Conservation (phyloP, 2,797 vertebrate genomes). For the Tragopan temminckii region DNA sequence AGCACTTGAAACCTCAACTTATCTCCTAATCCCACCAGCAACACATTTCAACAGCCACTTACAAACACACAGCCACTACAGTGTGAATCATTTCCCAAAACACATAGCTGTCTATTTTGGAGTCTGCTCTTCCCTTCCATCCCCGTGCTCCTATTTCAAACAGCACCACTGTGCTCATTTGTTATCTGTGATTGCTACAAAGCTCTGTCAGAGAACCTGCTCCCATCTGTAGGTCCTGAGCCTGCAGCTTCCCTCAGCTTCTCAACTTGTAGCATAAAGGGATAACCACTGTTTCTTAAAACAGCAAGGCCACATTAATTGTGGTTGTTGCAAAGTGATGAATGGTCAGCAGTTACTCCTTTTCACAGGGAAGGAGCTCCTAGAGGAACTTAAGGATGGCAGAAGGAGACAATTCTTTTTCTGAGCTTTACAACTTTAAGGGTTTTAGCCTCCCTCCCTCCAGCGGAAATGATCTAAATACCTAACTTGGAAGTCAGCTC, state of each 20-base stretch:
- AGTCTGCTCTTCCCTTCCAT: background rate
- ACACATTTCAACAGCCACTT: conserved; percentile 78
- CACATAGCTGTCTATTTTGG: conserved; percentile 35
- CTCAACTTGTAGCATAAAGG: background rate
- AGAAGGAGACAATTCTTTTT: background rate
- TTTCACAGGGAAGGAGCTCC: fast-evolving
- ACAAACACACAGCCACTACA: background rate
- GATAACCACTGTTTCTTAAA: background rate
- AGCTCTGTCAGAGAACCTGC: conserved; percentile 4
- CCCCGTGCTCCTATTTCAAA: background rate
- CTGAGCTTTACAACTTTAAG: background rate
- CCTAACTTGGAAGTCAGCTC: background rate
- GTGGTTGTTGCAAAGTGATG: background rate
- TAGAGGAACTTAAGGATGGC: background rate
- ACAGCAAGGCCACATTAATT: background rate
- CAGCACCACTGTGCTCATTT: background rate
- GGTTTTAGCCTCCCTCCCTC: background rate
- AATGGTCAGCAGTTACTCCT: background rate
- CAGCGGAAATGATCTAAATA: background rate
- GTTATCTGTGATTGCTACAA: conserved; percentile 39
- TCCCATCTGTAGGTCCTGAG: conserved; percentile 1
- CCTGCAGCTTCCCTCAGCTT: background rate
- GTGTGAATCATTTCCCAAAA: conserved; percentile 50
- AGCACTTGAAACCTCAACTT: conserved; percentile 65
- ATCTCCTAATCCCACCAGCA: conserved; percentile 69